Evolutionary conservation across 2,113 vertebrate genomes (phyloP), one percentile per base, ranked within the genome.

Genomic region (Synodontis membranacea): DNA sequence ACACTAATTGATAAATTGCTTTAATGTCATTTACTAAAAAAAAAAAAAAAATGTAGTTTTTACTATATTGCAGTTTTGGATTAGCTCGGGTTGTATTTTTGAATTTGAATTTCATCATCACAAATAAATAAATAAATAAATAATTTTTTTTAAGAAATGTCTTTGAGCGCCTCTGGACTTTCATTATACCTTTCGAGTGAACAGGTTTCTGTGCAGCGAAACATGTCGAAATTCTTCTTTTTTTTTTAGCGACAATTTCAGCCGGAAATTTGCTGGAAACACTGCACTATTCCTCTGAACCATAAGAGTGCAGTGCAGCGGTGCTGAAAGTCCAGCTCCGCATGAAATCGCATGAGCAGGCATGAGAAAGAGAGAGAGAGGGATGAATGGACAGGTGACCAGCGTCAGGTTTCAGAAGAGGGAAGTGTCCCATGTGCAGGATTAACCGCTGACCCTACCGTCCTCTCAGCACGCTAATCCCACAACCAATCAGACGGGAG

Each of bases 391-490:
- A 37, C 25, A 11, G 66, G 92, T 68, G 86, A 91, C 88, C 91
- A 90, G 79, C 83, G 91, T 88, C 70, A 46, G 3, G 85, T 64
- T 23, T 75, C 28, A 70, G 76, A 34, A 52, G 70, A 66, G 50
- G 15, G 56, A 83, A 84, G 75, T 58, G 68, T 42, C 83, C 79
- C 62, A 60, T 75, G 54, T 31, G 92, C 88, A 85, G 87, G 94
- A 95, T 95, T 94, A 94, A 95, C 93, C 92, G 90, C 89, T 90
- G 89, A 92, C 89, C 91, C 68, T 56, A 84, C 48, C 23, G 76
- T 78, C 81, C 72, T 17, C 60, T 89, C 84, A 42, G 83, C 79
- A 14, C 78, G 83, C 91, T 93, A 93, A 94, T 93, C 92, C 89
- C 86, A 86, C 80, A 85, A 87, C 91, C 92, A 94, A 93, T 93